Base-by-base conservation (phyloP, 1,140 invertebrate genomes). In the Drosophila tani region DNA sequence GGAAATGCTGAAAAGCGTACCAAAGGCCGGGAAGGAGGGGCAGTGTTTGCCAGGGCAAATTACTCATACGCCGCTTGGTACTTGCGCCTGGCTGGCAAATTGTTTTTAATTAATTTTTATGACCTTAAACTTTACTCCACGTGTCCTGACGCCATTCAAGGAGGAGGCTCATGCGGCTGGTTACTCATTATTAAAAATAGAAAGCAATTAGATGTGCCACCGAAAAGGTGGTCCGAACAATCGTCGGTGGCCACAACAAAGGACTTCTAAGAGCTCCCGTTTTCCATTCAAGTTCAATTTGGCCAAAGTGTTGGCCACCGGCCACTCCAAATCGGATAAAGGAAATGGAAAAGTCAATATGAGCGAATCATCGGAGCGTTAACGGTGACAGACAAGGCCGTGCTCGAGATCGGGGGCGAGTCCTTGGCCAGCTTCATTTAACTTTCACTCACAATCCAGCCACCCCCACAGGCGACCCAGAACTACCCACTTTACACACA, bases 81-180 rank as follows among this genome's bases (percentile, higher is more conserved):
- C 79, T 65, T 81, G 82, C 81, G 80, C 81, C 64, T 71, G 66
- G 81, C 73, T 75, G 65, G 73, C 67, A 74, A 88, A 88, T 88
- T 88, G 69, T 82, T 70, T 78, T 87, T 88, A 87, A 88, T 87
- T 88, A 87, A 87, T 84, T 88, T 88, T 60, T 47, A 79, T 79
- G 81, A 67, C 83, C 83, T 88, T 78, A 77, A 81, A 71, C 81
- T 76, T 81, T 62, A 68, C 43, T 55, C 51, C 49, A 62, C 51
- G 53, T 50, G 40, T 69, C 43, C 65, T 49, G 66, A 35, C 51
- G 19, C 35, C 24, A 71, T 43, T 59, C 69, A 73, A 58, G 67
- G 67, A 58, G 67, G 67, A 47, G 64, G 40, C 41, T 40, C 57
- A 32, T 56, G 66, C 67, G 59, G 66, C 67, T 47, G 29, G 35